A percentile compares a stretch with the other conserved stretches of the same genome.
These are phyloP conservation scores for Coelopa pilipes DNA, from an alignment of 2,888 invertebrate species.

Conservation along the genomic window DNA sequence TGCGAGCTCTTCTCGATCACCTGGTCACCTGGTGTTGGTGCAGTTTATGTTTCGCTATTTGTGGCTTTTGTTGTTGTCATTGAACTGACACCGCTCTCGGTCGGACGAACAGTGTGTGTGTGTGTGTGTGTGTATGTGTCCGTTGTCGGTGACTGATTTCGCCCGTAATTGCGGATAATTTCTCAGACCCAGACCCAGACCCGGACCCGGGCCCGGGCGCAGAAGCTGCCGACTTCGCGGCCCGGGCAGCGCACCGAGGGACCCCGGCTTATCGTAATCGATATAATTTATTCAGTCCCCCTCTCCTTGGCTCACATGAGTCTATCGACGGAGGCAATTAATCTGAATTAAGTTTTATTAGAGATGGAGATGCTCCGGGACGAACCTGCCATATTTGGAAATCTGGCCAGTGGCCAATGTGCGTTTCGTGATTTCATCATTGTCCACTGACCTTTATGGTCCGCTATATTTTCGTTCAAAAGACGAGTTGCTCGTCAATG, in stretches of 20 bases:
- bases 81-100: not conserved
- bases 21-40: too few species aligned
- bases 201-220: too few species aligned
- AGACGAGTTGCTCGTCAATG: too few species aligned
- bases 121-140: not conserved
- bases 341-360: too few species aligned
- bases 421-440: too few species aligned
- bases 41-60: too few species aligned
- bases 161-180: conserved; percentile 24
- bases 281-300: conserved; percentile 6
- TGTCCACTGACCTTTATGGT: too few species aligned
- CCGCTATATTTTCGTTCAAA: too few species aligned
- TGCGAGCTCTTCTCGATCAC: too few species aligned
- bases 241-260: not conserved
- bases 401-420: too few species aligned
- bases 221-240: not conserved
- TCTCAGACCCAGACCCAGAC: conserved; percentile 1
- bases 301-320: not conserved
- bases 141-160: conserved; percentile 17
- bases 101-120: not conserved
- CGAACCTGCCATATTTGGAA: too few species aligned
- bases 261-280: not conserved
- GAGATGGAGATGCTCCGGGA: too few species aligned
- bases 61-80: not conserved
- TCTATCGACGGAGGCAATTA: not conserved